Base-by-base conservation (phyloP, 2,797 vertebrate genomes). In the Gila robusta region DNA sequence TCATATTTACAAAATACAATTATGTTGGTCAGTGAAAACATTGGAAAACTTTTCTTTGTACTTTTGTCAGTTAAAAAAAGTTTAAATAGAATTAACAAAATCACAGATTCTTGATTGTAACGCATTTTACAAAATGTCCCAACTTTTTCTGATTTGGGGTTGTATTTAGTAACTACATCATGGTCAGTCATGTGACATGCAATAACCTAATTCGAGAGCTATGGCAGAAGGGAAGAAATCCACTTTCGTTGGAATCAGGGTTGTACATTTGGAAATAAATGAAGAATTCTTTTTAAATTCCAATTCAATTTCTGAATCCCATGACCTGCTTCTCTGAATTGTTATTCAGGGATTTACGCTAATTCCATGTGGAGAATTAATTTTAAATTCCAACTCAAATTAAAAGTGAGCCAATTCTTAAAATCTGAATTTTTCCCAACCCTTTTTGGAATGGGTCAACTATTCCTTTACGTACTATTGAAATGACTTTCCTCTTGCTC, bases 401-500 rank as follows among this genome's bases (percentile, higher is more conserved):
- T 6, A 8, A 62, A 62, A 62, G n/a, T 2, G 4, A 79, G 37
- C 6, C n/a, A 26, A 14, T 56, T 37, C 2, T 37, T 77, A 56
- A 56, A 77, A 23, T 39, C 32, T 4, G 32, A 41, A 19, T 26
- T 6, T 41, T 64, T 35, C 77, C 77, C 37, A 28, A 6, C 56
- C 77, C 17, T 19, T 62, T 79, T 64, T 41, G 8, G 4, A 79
- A 79, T 64, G 11, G 71, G n/a, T 62, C 35, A 59, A 47, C 16
- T 23, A 12, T 44, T 32, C 9, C 39, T 39, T 83, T 56, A 72
- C 28, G 35, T 62, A 73, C 11, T 6, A 16, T 26, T 56, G 64
- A 16, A 39, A 84, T 71, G 10, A 59, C 47, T 69, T 52, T 64
- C 16, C 52, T 79, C 39, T 73, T 73, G 70, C 28, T 56, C 87